A percentile compares a stretch with the other conserved stretches of the same genome.
Conservation (phyloP, 1,140 invertebrate genomes). For the Heliothis virescens region DNA sequence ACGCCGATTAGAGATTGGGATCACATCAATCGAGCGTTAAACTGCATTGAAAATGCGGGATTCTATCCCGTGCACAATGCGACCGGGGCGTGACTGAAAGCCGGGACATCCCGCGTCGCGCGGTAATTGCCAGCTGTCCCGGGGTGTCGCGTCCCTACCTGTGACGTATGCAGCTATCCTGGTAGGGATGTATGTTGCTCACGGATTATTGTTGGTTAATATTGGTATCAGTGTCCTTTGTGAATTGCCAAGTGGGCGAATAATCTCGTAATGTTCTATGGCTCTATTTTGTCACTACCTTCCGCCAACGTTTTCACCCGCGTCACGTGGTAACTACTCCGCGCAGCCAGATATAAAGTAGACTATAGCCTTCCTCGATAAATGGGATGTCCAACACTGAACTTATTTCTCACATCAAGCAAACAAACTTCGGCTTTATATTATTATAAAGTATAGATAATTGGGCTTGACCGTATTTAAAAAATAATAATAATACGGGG, state of each 20-base stretch:
- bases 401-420: too few species aligned
- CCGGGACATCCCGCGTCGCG: conserved; percentile 12
- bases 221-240: background rate
- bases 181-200: conserved; percentile 3
- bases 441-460: too few species aligned
- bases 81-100: conserved; percentile 26
- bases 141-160: conserved; percentile 15
- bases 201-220: conserved; percentile 14
- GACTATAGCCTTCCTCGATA: too few species aligned
- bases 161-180: conserved; percentile 23
- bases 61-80: conserved; percentile 38
- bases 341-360: too few species aligned
- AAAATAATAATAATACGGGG: too few species aligned
- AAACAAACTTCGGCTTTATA: too few species aligned
- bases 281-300: background rate
- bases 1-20: conserved; percentile 37
- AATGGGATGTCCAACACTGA: too few species aligned
- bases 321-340: too few species aligned
- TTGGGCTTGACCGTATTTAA: too few species aligned
- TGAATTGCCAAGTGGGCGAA: background rate
- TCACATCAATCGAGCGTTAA: conserved; percentile 37
- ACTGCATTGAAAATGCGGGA: conserved; percentile 46
- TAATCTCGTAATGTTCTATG: background rate
- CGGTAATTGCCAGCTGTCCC: conserved; percentile 40
- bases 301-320: too few species aligned